Conservation (phyloP, 2,888 invertebrate species). For the Xylocampa areola region DNA sequence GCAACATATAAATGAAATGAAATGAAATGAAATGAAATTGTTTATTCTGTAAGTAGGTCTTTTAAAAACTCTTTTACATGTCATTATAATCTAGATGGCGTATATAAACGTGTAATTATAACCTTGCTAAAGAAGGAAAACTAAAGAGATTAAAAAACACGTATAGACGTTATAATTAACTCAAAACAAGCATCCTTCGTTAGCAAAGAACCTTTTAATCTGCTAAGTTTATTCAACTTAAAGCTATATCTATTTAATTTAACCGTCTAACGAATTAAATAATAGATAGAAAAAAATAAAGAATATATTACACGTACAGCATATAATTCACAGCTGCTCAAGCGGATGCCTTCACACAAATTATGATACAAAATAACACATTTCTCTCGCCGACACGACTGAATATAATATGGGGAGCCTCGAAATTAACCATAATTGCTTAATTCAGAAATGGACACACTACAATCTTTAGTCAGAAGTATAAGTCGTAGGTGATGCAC, state of each 20-base stretch:
- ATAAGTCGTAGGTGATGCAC: slow-evolving; percentile 48
- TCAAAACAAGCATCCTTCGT: slow-evolving; percentile 53
- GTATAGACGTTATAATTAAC: slow-evolving; percentile 47
- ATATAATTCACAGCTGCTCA: slow-evolving; percentile 88
- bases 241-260: slow-evolving; percentile 51
- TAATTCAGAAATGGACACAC: slow-evolving; percentile 80
- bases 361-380: slow-evolving; percentile 89
- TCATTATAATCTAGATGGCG: too few relatives aligned
- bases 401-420: slow-evolving; percentile 84
- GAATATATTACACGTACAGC: slow-evolving; percentile 68
- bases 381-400: slow-evolving; percentile 83
- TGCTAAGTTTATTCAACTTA: slow-evolving; percentile 30
- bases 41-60: too few relatives aligned
- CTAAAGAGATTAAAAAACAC: slow-evolving; percentile 30
- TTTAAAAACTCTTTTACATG: too few relatives aligned
- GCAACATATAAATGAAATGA: too few relatives aligned
- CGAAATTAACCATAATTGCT: slow-evolving; percentile 90
- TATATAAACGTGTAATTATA: slow-evolving; percentile 43
- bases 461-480: slow-evolving; percentile 54
- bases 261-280: slow-evolving; percentile 69
- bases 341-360: slow-evolving; percentile 88
- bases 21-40: too few relatives aligned
- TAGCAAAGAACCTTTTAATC: slow-evolving; percentile 48
- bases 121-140: slow-evolving; percentile 32
- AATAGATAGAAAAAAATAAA: slow-evolving; percentile 71